Evolutionary conservation across 2,113 vertebrate species (phyloP), one percentile per base, ranked within the genome.

Genomic region (Plecturocebus donacophilus): DNA sequence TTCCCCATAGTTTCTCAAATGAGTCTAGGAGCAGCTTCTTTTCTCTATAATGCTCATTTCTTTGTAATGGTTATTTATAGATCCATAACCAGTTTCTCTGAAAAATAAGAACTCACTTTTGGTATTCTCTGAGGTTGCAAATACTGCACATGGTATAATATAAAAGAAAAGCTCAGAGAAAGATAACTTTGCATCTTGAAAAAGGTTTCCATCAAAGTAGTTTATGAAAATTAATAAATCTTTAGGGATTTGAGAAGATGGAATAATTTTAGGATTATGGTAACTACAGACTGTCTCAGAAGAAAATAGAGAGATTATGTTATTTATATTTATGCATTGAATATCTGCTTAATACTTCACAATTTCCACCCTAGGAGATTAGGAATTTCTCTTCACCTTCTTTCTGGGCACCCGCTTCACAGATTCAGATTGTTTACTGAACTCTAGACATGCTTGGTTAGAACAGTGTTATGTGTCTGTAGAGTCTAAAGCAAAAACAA

Each of bases 141-240:
- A 97, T 27, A 79, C 85, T 84, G 83, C 58, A 77, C 91, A 96
- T 68, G 68, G 94, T 97, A 87, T 49, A 92, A 97, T 98, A 94
- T 97, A 76, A 97, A 98, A 98, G 88, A 71, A 85, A 83, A 97
- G 85, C 98, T 98, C 97, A 97, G 86, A 95, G 80, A 95, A 90
- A 98, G 97, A 98, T 98, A 98, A 97, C 54, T 97, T 89, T 96
- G 21, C 96, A 94, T 96, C 81, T 98, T 98, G 93, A 97, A 66
- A 87, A 93, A 98, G 97, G 94, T 98, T 98, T 98, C 88, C 92
- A 89, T 98, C 98, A 98, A 98, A 98, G 95, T 70, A 97, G n/a
- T 98, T 98, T 98, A 97, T 98, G 95, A 98, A 98, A 98, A 98
- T 98, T 98, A 98, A 98, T 98, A 98, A 98, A 98, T 98, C 93